phyloP scores from a whole-genome alignment of 2,113 vertebrate genomes.

The Gallinago undulata region DNA sequence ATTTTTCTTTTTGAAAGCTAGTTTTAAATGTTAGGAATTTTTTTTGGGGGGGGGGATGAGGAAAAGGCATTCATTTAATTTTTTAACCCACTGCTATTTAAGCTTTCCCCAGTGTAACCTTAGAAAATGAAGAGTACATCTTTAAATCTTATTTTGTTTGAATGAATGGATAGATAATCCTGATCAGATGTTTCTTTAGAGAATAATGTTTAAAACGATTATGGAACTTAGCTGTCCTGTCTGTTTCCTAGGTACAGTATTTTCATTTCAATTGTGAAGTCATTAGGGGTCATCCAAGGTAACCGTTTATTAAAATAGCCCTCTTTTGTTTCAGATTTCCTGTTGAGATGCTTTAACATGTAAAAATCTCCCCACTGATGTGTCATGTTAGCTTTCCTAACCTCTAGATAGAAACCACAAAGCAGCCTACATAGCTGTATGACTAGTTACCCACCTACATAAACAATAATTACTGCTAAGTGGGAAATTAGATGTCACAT shows the following conservation, averaged over 20 bases:
- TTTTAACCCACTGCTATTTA: slow-evolving; percentile 30
- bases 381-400: slow-evolving; percentile 69
- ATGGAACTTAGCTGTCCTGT: slow-evolving; percentile 59
- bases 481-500: slow-evolving; percentile 64
- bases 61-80: background rate
- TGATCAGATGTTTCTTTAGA: slow-evolving; percentile 75
- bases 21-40: background rate
- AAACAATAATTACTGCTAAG: slow-evolving; percentile 61
- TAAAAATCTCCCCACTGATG: slow-evolving; percentile 72
- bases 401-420: slow-evolving; percentile 70
- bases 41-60: background rate
- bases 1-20: background rate
- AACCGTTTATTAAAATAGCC: slow-evolving; percentile 72
- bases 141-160: slow-evolving; percentile 74
- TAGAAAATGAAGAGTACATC: slow-evolving; percentile 64
- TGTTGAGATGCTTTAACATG: slow-evolving; percentile 73
- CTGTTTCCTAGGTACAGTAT: slow-evolving; percentile 65
- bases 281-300: slow-evolving; percentile 74
- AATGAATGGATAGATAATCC: slow-evolving; percentile 73
- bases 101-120: slow-evolving; percentile 49
- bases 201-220: slow-evolving; percentile 71
- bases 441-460: slow-evolving; percentile 69
- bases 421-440: slow-evolving; percentile 55
- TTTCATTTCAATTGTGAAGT: slow-evolving; percentile 70
- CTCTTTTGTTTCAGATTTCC: slow-evolving; percentile 80